These are phyloP conservation scores for Automeris io DNA, from an alignment of 2,888 invertebrate genomes.

Conservation along the genomic window DNA sequence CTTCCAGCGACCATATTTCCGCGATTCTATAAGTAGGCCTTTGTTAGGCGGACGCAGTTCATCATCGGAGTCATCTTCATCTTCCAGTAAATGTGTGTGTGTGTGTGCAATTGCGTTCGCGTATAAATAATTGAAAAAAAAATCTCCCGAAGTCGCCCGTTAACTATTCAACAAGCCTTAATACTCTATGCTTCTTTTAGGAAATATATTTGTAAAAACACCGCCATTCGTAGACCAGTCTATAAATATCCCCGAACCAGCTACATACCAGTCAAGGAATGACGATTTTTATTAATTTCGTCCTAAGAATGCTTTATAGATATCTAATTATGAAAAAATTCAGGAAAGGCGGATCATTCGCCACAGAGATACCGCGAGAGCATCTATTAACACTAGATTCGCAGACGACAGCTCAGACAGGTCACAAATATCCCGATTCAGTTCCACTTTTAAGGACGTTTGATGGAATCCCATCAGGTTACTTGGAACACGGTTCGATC, in stretches of 20 bases:
- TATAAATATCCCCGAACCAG: constrained; percentile 6
- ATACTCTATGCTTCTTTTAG: no score
- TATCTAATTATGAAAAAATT: constrained; percentile 7
- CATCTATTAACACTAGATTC: constrained; percentile 49
- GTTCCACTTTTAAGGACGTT: constrained; percentile 16
- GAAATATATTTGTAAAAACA: neutral
- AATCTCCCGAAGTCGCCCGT: no score
- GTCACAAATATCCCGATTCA: constrained; percentile 24
- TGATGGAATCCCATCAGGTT: constrained; percentile 42
- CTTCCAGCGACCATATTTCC: no score
- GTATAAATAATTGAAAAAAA: no score
- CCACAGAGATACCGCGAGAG: constrained; percentile 27
- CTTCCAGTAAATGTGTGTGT: no score
- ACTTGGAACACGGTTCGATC: constrained; percentile 34
- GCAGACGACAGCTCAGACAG: constrained; percentile 38
- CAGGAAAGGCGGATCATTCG: constrained; percentile 2
- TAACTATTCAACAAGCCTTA: no score
- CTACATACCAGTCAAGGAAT: constrained; percentile 1
- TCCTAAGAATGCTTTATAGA: neutral
- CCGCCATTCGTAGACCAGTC: neutral
- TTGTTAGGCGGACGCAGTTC: no score
- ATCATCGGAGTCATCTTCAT: no score
- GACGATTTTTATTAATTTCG: constrained; percentile 8
- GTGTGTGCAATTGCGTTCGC: no score
- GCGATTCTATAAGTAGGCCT: no score